phyloP scores from a whole-genome alignment of 2,797 vertebrate genomes.

The Sphenopsis melanotis region DNA sequence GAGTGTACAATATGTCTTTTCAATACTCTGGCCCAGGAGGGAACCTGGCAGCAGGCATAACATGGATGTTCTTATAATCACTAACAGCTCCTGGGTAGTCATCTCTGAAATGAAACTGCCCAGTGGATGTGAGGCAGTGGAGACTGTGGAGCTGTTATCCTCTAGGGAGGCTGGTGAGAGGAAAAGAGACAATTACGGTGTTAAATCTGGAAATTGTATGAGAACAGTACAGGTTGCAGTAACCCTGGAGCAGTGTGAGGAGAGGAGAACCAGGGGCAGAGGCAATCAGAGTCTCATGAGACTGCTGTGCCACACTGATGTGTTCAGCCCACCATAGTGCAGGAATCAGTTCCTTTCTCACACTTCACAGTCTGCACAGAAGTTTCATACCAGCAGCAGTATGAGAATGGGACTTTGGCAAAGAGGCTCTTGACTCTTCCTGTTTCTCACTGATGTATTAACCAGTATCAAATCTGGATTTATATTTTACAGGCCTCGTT shows the following conservation, averaged over 20 bases:
- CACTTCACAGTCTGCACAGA: fast-evolving
- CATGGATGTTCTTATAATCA: not conserved
- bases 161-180: not conserved
- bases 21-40: not conserved
- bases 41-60: not conserved
- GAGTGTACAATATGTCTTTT: constrained; percentile 3
- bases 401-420: not conserved
- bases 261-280: not conserved
- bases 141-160: not conserved
- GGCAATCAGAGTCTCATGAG: not conserved
- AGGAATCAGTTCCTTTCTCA: not conserved
- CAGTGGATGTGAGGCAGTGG: not conserved
- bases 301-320: fast-evolving
- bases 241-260: not conserved
- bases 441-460: not conserved
- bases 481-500: not conserved
- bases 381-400: not conserved
- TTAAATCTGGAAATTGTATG: not conserved
- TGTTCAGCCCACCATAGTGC: not conserved
- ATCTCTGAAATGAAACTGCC: not conserved
- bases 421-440: not conserved
- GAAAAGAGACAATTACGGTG: not conserved
- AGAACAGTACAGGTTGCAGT: not conserved
- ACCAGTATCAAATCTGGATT: not conserved
- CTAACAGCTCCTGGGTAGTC: not conserved